Evolutionary conservation across 1,140 invertebrate genomes (phyloP), one percentile per base, ranked within the genome.

Genomic region (Euwallacea similis): DNA sequence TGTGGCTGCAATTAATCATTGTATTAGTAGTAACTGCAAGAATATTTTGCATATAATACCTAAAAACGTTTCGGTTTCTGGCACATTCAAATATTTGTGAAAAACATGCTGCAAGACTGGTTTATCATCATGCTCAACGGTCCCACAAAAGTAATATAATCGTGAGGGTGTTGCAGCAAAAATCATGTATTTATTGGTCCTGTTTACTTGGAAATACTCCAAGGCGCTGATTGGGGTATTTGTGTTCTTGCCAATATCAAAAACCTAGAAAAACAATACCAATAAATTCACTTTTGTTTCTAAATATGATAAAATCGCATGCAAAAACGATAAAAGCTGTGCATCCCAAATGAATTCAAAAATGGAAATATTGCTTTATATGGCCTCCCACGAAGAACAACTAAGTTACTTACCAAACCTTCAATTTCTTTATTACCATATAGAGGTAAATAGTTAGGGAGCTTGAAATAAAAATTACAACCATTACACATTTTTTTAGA

Each of bases 81-180:
- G 86, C 6, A 87, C 85, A 55, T 89, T 90, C 6, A 95, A 84
- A 83, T 95, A 96, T 74, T 86, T 87, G 66, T 89, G 89, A 77
- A 97, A 97, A 42, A 97, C 87, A 60, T 92, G 88, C 74, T 93
- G 88, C 7, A 95, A 86, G 42, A 93, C 84, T 11, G 92, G 91
- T 70, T 91, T 90, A 58, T 96, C 93, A 46, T 94, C 90, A 0
- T 85, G 82, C 73, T 87, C 84, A 0, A 92, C 86, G 66, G 85
- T 83, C 15, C 94, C 95, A 72, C 91, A 87, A 79, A 96, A 97
- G 79, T 93, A 92, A 83, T 96, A 96, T 54, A 97, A 84, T 66
- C 90, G 86, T 63, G 89, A 90, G 0, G 91, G 86, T 16, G 95
- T 97, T 0, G 94, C 92, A 0, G 91, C 91, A 70, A 97, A 88